A percentile compares a stretch with the other conserved stretches of the same genome.
Evolutionary conservation across 2,888 invertebrate genomes (phyloP).

Genomic region (Mesorhabditis sp.): DNA sequence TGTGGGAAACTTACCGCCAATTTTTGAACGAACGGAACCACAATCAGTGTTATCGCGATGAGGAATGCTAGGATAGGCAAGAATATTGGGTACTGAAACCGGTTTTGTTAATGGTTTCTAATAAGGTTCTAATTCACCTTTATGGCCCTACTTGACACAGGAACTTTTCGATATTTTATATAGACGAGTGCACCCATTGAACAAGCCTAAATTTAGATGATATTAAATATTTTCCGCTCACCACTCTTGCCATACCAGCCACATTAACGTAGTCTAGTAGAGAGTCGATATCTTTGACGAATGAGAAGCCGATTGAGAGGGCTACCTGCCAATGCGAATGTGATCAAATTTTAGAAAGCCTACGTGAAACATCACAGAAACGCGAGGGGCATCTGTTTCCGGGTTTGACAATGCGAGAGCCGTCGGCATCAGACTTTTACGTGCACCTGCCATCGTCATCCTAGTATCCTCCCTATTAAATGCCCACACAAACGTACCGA

Average conservation of each 20-base stretch:
- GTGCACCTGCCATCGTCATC: conserved; percentile 35
- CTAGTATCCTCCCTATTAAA: conserved; percentile 12
- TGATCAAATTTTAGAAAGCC: conserved; percentile 1
- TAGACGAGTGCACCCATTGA: not conserved
- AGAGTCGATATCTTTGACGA: conserved; percentile 30
- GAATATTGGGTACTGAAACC: conserved; percentile 26
- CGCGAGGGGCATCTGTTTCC: conserved; percentile 35
- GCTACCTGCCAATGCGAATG: conserved; percentile 23
- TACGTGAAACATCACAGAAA: conserved; percentile 35
- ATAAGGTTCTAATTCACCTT: not conserved
- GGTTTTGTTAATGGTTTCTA: not conserved
- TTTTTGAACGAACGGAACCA: conserved; percentile 31
- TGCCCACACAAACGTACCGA: conserved; percentile 14
- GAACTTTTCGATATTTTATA: not conserved
- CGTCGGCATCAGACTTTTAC: conserved; percentile 36
- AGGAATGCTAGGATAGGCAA: conserved; percentile 29
- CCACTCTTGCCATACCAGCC: conserved; percentile 18
- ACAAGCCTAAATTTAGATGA: not conserved
- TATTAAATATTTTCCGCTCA: conserved; percentile 19
- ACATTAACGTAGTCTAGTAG: conserved; percentile 38
- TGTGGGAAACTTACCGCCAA: not conserved
- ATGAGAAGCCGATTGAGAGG: conserved; percentile 30
- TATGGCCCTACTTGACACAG: not conserved
- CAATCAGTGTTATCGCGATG: conserved; percentile 28
- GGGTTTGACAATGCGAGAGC: conserved; percentile 32